These are phyloP conservation scores for Erpobdella octoculata DNA, from an alignment of 2,888 invertebrate genomes.

Conservation along the genomic window DNA sequence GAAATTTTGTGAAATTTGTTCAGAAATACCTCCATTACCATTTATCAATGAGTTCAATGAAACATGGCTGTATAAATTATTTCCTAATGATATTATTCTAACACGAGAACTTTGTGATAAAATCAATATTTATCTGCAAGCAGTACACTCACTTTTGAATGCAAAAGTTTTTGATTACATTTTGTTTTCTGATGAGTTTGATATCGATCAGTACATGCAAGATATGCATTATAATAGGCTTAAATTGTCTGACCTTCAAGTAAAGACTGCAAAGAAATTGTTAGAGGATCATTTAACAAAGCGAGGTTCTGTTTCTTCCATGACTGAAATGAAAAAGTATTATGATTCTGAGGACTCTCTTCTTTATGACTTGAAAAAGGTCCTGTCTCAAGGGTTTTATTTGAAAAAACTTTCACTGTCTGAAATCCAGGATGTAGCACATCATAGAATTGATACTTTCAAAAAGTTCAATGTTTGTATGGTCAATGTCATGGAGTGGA, in stretches of 20 bases:
- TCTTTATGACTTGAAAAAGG: not conserved
- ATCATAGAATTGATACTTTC: too few relatives aligned
- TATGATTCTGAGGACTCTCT: not conserved
- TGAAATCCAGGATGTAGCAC: not conserved
- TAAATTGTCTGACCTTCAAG: not conserved
- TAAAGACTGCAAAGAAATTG: not conserved
- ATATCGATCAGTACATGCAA: not conserved
- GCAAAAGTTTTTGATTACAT: not conserved
- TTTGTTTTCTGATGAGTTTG: not conserved
- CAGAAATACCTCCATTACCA: too few relatives aligned
- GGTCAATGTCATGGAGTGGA: too few relatives aligned
- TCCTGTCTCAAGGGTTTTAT: not conserved
- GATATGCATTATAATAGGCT: not conserved
- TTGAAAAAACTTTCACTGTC: not conserved
- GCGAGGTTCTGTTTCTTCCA: not conserved
- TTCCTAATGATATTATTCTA: not conserved
- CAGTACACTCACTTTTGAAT: not conserved
- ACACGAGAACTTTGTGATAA: not conserved
- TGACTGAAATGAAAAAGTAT: not conserved
- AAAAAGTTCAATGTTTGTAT: too few relatives aligned
- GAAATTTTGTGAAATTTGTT: not conserved
- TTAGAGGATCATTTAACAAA: not conserved
- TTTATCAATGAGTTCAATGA: not conserved
- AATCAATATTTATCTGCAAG: not conserved
- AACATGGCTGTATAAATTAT: not conserved